Evolutionary conservation across 2,797 vertebrate species (phyloP), one percentile per base, ranked within the genome.

Genomic region (Cyclopterus lumpus): DNA sequence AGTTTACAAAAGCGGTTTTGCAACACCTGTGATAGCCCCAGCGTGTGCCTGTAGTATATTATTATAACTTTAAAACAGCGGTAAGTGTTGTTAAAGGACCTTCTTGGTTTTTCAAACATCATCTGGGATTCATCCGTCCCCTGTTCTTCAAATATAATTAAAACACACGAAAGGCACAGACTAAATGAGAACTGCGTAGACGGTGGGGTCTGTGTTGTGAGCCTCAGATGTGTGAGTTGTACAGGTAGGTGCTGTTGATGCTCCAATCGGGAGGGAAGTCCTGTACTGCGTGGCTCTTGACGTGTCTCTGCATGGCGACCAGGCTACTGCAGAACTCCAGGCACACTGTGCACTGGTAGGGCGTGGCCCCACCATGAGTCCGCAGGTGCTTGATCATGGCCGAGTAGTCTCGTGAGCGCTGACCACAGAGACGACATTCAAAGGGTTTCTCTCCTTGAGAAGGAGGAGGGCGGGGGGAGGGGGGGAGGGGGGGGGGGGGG

Each of bases 321-420:
- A 95, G 93, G 88, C 96, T 97, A 85, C 91, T 94, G 88, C 96
- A 96, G 93, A 94, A 97, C 67, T 94, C 95, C 73, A 87, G 72
- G 87, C 96, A 97, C 54, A 95, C 86, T 1, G 96, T 95, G 91
- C 96, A 97, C 91, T 94, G 95, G 86, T 97, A 97, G 16, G 96
- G 96, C 0, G 94, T 85, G 0, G 95, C 96, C 2, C 96, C 96
- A 1, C 93, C 94, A 20, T 97, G 96, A 8, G 96, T 97, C 67
- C 96, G 92, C 81, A 97, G 95, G 91, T 97, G 96, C 86, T 97
- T 97, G 89, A 96, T 96, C 95, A 97, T 97, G 86, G 96, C 96
- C 0, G 96, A 97, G 91, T 96, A 96, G 91, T 97, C 96, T 57
- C 96, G 92, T 10, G 96, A 97, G 49, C 96, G 95, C 87, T 96